These are phyloP conservation scores for Scaptomyza caliginosa DNA, from an alignment of 2,888 invertebrate species.

Conservation along the genomic window DNA sequence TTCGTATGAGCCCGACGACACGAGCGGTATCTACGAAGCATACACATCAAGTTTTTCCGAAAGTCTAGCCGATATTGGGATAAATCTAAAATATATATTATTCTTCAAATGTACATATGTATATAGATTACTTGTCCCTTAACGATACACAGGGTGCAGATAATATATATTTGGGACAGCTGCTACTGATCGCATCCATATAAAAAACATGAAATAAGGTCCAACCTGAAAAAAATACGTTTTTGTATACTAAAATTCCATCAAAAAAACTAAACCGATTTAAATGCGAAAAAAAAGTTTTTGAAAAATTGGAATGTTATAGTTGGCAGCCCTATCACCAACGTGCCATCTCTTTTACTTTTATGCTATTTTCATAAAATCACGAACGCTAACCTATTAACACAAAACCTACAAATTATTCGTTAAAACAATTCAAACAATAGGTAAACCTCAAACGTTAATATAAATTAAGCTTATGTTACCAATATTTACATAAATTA, in stretches of 20 bases:
- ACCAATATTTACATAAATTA: neutral
- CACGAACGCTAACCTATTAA: constrained; percentile 9
- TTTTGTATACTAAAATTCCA: neutral
- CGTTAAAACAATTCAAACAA: neutral
- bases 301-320: neutral
- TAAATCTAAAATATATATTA: constrained; percentile 1
- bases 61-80: constrained; percentile 35
- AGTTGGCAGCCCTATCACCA: constrained; percentile 48
- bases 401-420: neutral
- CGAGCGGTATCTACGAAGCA: constrained; percentile 42
- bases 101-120: neutral
- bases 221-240: neutral
- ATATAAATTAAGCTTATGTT: neutral
- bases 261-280: neutral
- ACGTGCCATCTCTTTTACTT: constrained; percentile 42
- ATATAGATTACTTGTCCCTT: neutral
- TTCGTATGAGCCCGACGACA: constrained; percentile 56
- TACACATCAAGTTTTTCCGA: constrained; percentile 46
- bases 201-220: neutral
- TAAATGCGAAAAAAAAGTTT: neutral
- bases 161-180: too few species aligned
- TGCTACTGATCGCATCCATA: constrained; percentile 14
- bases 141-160: too few species aligned
- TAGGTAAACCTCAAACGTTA: too few species aligned
- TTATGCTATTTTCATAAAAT: constrained; percentile 1